Evolutionary conservation across 2,797 vertebrate genomes (phyloP).

Genomic region (Acanthopagrus latus): DNA sequence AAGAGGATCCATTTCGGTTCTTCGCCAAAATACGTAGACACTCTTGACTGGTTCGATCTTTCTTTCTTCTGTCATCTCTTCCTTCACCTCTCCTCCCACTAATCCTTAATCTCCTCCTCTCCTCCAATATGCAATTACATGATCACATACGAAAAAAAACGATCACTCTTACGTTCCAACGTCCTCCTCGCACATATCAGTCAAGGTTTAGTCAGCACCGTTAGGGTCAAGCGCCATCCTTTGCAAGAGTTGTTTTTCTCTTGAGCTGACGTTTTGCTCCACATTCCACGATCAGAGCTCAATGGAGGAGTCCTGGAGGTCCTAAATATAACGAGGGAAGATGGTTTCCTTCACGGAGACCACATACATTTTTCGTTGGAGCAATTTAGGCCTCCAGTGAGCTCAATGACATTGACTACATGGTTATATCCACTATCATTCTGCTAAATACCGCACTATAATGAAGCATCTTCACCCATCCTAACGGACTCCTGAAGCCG

Average conservation of each 20-base stretch:
- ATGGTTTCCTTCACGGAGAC: background rate
- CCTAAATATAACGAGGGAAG: slow-evolving; percentile 6
- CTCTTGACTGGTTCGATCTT: slow-evolving; percentile 32
- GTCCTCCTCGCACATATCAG: slow-evolving; percentile 31
- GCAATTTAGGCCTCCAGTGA: slow-evolving; percentile 40
- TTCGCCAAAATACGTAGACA: slow-evolving; percentile 17
- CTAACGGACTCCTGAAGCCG: slow-evolving; percentile 33
- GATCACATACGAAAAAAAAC: slow-evolving; percentile 36
- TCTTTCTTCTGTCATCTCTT: slow-evolving; percentile 31
- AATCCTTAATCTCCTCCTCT: slow-evolving; percentile 32
- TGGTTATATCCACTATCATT: slow-evolving; percentile 36
- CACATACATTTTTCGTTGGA: slow-evolving; percentile 19
- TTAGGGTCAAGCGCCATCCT: slow-evolving; percentile 17
- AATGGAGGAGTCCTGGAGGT: slow-evolving; percentile 50
- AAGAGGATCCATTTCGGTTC: slow-evolving; percentile 41
- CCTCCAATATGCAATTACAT: slow-evolving; percentile 77
- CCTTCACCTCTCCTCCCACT: slow-evolving; percentile 21
- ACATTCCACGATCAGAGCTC: slow-evolving; percentile 49
- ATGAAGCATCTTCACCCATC: slow-evolving; percentile 19
- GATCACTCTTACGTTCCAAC: slow-evolving; percentile 36
- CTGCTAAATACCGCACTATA: slow-evolving; percentile 39
- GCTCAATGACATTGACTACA: slow-evolving; percentile 54
- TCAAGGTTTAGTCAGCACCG: background rate
- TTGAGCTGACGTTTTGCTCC: slow-evolving; percentile 32
- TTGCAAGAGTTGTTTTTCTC: slow-evolving; percentile 21